Evolutionary conservation across 2,888 invertebrate genomes (phyloP).

Genomic region (Coleophora deauratella): DNA sequence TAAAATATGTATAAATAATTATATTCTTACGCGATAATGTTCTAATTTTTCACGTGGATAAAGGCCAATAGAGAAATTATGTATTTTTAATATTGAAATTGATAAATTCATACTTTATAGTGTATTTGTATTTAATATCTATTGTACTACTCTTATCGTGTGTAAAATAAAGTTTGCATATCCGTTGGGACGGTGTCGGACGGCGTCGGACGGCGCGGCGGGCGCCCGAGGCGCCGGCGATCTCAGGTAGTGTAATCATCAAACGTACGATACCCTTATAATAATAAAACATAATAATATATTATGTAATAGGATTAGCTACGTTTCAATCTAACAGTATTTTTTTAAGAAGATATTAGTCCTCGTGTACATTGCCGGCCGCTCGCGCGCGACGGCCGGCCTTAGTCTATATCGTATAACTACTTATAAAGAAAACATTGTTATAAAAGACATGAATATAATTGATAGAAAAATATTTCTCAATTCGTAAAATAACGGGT

Average conservation of each 20-base stretch:
- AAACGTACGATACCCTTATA: conserved; percentile 68
- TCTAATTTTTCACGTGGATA: conserved; percentile 69
- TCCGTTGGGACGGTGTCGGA: conserved; percentile 66
- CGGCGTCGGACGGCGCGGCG: conserved; percentile 62
- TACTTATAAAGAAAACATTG: conserved; percentile 47
- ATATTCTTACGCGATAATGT: conserved; percentile 70
- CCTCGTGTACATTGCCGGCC: conserved; percentile 67
- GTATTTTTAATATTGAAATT: conserved; percentile 74
- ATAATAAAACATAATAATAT: conserved; percentile 50
- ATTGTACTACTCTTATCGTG: conserved; percentile 36
- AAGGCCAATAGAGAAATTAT: conserved; percentile 72
- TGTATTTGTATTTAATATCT: conserved; percentile 40
- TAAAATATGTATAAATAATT: conserved; percentile 67
- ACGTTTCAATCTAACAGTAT: conserved; percentile 75
- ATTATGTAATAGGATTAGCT: conserved; percentile 59
- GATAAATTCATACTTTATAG: conserved; percentile 65
- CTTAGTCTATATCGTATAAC: conserved; percentile 67
- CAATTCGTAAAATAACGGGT: conserved; percentile 70
- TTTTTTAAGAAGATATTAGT: conserved; percentile 75
- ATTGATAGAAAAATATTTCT: conserved; percentile 69
- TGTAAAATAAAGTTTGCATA: conserved; percentile 63
- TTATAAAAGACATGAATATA: conserved; percentile 67
- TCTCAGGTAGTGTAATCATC: conserved; percentile 61
- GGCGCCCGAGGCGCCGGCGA: conserved; percentile 67
- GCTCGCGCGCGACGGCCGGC: conserved; percentile 53